Evolutionary conservation across 2,113 vertebrate species (phyloP).

Genomic region (Stercorarius parasiticus): DNA sequence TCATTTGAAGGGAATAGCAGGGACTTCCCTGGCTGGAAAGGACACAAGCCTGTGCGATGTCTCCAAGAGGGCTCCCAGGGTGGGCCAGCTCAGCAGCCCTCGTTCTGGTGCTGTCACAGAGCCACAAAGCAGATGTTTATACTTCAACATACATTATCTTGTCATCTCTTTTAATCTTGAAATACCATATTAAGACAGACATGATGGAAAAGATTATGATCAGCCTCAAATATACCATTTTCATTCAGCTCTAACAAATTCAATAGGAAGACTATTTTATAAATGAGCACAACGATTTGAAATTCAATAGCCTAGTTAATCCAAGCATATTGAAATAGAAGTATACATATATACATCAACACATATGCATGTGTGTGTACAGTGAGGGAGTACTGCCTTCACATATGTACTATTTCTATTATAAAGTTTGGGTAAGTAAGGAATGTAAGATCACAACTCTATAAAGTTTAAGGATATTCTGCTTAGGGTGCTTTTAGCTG

Average conservation of each 20-base stretch:
- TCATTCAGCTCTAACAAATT: background rate
- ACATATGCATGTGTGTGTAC: fast-evolving
- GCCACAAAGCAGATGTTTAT: background rate
- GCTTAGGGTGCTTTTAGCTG: background rate
- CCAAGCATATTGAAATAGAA: background rate
- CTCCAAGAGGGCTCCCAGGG: background rate
- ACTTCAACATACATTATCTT: background rate
- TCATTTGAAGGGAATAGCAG: fast-evolving
- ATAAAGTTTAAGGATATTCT: background rate
- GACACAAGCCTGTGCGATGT: fast-evolving
- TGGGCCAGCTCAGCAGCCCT: background rate
- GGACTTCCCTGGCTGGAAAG: fast-evolving
- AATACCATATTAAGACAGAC: background rate
- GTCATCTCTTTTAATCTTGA: conserved; percentile 2
- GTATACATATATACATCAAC: background rate
- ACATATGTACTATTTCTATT: background rate
- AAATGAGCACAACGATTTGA: background rate
- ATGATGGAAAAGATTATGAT: background rate
- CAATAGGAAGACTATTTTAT: background rate
- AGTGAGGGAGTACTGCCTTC: background rate
- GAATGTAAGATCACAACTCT: background rate
- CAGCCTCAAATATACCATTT: background rate
- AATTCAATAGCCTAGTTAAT: background rate
- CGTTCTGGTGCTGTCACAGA: background rate
- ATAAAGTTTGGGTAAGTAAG: background rate